Percentiles rank a stretch among this genome's conserved stretches.
phyloP scores from a whole-genome alignment of 2,888 invertebrate species.

The Amphipoea oculea region DNA sequence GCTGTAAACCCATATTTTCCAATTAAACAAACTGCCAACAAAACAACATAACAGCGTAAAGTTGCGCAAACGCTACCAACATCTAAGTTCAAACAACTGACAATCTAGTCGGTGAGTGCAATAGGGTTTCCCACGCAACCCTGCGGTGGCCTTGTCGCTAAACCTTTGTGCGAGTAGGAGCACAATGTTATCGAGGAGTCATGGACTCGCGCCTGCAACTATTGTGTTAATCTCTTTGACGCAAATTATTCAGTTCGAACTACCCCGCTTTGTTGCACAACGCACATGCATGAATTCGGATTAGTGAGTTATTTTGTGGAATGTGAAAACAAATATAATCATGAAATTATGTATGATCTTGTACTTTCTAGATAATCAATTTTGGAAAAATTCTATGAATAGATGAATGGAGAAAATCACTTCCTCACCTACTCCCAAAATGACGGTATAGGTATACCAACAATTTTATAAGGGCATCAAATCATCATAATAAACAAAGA shows the following conservation, averaged over 20 bases:
- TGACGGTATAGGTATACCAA: background rate
- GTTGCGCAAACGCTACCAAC: conserved; percentile 49
- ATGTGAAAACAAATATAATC: background rate
- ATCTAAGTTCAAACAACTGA: conserved; percentile 62
- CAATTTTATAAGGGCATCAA: conserved; percentile 10
- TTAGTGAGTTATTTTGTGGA: background rate
- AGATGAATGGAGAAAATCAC: background rate
- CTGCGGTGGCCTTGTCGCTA: conserved; percentile 81
- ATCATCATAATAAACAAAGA: conserved; percentile 39
- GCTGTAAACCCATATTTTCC: conserved; percentile 35
- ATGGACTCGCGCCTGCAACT: conserved; percentile 70
- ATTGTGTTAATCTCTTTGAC: conserved; percentile 65
- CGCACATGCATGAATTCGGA: conserved; percentile 7
- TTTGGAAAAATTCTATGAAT: background rate
- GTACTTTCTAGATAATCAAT: background rate
- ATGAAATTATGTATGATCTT: background rate
- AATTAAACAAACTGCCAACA: conserved; percentile 30
- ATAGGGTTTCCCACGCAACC: conserved; percentile 79
- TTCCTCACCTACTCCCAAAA: background rate
- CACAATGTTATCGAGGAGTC: conserved; percentile 72
- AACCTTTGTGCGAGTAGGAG: conserved; percentile 79
- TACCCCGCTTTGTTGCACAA: conserved; percentile 29
- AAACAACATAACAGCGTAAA: conserved; percentile 36
- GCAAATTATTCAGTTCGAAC: conserved; percentile 46
- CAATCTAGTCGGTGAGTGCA: conserved; percentile 62